phyloP scores from a whole-genome alignment of 2,797 vertebrate genomes.

The Oryzias dopingdopingensis region DNA sequence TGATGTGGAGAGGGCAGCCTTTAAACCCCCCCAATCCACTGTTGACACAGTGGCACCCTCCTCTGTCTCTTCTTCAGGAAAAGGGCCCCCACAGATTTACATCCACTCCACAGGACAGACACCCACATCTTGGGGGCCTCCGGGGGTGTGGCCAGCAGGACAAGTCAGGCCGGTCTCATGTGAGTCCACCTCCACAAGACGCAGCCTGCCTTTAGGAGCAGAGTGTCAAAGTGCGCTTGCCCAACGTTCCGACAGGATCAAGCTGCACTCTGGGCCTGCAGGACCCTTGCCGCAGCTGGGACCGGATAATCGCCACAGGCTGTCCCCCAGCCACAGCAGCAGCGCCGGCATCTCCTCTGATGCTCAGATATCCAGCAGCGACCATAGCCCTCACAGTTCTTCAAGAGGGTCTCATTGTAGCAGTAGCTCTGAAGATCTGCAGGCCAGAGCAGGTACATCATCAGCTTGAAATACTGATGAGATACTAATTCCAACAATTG shows the following conservation, averaged over 20 bases:
- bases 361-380: not conserved
- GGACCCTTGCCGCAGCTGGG: not conserved
- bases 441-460: slow-evolving; percentile 31
- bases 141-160: no score
- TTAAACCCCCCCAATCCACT: slow-evolving; percentile 46
- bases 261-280: not conserved
- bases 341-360: slow-evolving; percentile 15
- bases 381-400: slow-evolving; percentile 16
- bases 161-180: not conserved
- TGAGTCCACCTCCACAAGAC: slow-evolving; percentile 3
- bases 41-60: slow-evolving; percentile 8
- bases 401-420: slow-evolving; percentile 10
- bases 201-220: slow-evolving; percentile 21
- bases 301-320: not conserved
- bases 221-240: not conserved
- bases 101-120: slow-evolving; percentile 38
- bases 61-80: slow-evolving; percentile 13
- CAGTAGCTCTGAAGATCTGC: slow-evolving; percentile 45
- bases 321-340: slow-evolving; percentile 52
- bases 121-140: not conserved
- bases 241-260: not conserved
- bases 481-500: no score
- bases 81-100: slow-evolving; percentile 67
- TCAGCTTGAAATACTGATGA: not conserved
- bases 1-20: slow-evolving; percentile 11